Conservation (phyloP, 2,888 invertebrate genomes). For the Lasioglossum calceatum region DNA sequence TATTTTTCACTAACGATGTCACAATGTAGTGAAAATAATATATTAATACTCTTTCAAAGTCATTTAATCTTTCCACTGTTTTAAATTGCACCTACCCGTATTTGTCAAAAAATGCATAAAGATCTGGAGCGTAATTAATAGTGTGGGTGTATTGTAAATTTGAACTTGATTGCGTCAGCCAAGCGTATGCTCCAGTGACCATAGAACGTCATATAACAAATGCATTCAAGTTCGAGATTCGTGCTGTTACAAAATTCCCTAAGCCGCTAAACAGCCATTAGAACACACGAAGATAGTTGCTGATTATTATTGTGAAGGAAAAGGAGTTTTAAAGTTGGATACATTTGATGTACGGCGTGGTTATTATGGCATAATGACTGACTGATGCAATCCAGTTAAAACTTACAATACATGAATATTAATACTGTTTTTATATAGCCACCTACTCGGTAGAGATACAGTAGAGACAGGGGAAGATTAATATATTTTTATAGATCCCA, state of each 20-base stretch:
- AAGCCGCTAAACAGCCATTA: neutral
- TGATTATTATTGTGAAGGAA: neutral
- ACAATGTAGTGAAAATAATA: too few relatives aligned
- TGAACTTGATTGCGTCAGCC: neutral
- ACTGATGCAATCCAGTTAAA: conserved; percentile 2
- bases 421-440: neutral
- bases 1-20: too few relatives aligned
- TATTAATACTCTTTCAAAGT: too few relatives aligned
- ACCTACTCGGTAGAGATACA: neutral
- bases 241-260: too few relatives aligned
- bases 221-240: neutral
- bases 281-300: neutral
- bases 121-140: too few relatives aligned
- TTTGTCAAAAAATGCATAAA: too few relatives aligned
- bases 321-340: neutral
- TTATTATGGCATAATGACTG: neutral
- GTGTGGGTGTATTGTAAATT: neutral
- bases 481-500: neutral
- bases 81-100: too few relatives aligned
- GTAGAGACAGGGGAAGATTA: conserved; percentile 1
- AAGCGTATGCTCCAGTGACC: neutral
- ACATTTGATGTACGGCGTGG: neutral
- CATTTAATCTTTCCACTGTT: too few relatives aligned
- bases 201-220: neutral
- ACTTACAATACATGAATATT: neutral